phyloP scores from a whole-genome alignment of 1,140 invertebrate genomes.

The Drosophila tsacasi region DNA sequence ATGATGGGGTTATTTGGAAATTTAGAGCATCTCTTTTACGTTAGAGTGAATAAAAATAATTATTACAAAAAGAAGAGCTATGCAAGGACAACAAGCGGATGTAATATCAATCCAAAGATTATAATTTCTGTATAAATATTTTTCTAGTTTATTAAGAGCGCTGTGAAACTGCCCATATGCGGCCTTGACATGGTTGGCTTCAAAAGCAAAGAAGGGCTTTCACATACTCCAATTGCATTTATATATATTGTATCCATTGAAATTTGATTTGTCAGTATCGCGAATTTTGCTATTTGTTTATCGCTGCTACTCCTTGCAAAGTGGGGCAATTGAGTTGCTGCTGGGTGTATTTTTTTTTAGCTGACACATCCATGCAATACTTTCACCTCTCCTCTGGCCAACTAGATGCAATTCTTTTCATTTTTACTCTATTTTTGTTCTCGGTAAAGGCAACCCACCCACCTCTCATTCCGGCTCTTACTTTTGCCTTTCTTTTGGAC shows the following conservation, averaged over 20 bases:
- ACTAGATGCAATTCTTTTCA: constrained; percentile 16
- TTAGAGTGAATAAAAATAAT: too few relatives aligned
- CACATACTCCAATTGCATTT: not conserved
- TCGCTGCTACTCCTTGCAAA: constrained; percentile 23
- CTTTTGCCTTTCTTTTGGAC: constrained; percentile 24
- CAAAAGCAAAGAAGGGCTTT: constrained; percentile 3
- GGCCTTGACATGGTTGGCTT: constrained; percentile 23
- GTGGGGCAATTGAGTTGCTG: constrained; percentile 8
- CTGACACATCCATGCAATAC: constrained; percentile 35
- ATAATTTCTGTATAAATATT: not conserved
- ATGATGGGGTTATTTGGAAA: not conserved
- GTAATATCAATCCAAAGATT: not conserved
- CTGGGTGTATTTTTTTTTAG: constrained; percentile 31
- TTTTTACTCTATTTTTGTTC: constrained; percentile 4
- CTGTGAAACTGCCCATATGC: constrained; percentile 1
- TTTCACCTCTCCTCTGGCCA: constrained; percentile 1
- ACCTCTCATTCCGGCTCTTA: constrained; percentile 14
- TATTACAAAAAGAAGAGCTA: not conserved
- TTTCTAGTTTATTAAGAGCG: not conserved
- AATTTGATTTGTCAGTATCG: constrained; percentile 25
- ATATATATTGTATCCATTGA: constrained; percentile 5
- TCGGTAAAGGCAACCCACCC: constrained; percentile 16
- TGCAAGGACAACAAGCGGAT: not conserved
- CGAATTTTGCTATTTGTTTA: constrained; percentile 25
- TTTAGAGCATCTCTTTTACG: too few relatives aligned